phyloP scores from a whole-genome alignment of 2,797 vertebrate species.

The Muscicapa comitata region DNA sequence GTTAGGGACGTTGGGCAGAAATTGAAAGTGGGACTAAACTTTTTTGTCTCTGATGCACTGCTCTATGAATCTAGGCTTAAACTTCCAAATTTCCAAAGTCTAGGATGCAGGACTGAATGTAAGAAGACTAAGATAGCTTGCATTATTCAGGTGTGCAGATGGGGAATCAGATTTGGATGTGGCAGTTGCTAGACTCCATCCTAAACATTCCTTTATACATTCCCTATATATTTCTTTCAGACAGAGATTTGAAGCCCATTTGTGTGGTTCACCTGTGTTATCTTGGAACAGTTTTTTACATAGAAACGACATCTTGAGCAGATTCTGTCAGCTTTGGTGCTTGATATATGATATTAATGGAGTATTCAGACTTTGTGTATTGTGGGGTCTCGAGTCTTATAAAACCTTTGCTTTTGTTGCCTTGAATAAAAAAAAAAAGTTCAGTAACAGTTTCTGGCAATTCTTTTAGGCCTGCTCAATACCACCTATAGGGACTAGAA shows the following conservation, averaged over 20 bases:
- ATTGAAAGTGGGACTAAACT: background rate
- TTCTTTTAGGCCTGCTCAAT: background rate
- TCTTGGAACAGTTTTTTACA: background rate
- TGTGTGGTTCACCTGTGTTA: background rate
- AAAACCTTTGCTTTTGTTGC: background rate
- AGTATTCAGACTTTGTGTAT: background rate
- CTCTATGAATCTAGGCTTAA: background rate
- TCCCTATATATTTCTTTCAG: background rate
- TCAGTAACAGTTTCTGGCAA: background rate
- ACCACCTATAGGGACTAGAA: rapidly evolving
- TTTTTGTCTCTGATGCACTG: background rate
- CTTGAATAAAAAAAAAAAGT: background rate
- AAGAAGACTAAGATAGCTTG: background rate
- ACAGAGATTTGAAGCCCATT: background rate
- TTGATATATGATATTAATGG: background rate
- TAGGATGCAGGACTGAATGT: background rate
- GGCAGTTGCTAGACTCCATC: background rate
- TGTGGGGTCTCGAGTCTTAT: background rate
- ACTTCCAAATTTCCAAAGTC: background rate
- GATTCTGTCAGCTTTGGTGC: background rate
- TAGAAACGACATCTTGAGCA: background rate
- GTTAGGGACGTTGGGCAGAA: background rate
- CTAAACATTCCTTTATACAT: background rate
- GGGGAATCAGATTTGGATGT: background rate
- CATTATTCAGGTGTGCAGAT: background rate